Percentiles rank a stretch among this genome's conserved stretches.
phyloP scores from a whole-genome alignment of 1,140 invertebrate genomes.

The Aporrectodea caliginosa region DNA sequence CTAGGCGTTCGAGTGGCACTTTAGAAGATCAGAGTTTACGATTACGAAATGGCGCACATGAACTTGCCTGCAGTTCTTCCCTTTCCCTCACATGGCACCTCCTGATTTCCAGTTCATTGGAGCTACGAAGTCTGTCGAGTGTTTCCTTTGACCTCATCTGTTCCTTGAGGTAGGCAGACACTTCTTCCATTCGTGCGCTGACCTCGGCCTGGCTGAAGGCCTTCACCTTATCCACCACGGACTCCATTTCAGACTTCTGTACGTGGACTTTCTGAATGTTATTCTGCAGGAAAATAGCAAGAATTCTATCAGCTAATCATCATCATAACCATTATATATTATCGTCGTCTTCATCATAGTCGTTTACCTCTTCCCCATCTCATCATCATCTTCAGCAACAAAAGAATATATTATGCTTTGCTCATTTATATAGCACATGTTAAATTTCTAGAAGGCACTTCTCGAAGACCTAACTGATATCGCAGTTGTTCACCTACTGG shows the following conservation, averaged over 20 bases:
- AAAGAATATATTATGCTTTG: too few relatives aligned
- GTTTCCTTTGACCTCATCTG: background rate
- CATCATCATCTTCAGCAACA: too few relatives aligned
- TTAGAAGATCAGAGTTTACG: too few relatives aligned
- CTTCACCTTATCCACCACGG: background rate
- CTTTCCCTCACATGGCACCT: background rate
- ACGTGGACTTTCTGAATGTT: background rate
- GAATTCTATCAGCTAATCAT: background rate
- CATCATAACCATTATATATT: background rate
- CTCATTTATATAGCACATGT: too few relatives aligned
- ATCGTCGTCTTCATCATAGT: background rate
- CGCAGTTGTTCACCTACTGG: too few relatives aligned
- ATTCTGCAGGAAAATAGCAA: background rate
- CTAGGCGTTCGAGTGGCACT: too few relatives aligned
- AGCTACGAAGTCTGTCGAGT: background rate
- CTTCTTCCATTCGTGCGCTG: background rate
- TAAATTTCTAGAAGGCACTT: too few relatives aligned
- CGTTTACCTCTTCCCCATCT: too few relatives aligned
- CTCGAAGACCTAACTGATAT: background rate
- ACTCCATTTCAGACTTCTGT: background rate
- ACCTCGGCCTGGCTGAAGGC: background rate
- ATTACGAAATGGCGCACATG: too few relatives aligned
- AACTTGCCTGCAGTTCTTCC: background rate
- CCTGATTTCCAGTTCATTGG: background rate
- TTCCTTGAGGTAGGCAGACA: background rate